Percentiles rank a stretch among this genome's conserved stretches.
phyloP scores from a whole-genome alignment of 2,113 vertebrate species.

The Megaleporinus macrocephalus region DNA sequence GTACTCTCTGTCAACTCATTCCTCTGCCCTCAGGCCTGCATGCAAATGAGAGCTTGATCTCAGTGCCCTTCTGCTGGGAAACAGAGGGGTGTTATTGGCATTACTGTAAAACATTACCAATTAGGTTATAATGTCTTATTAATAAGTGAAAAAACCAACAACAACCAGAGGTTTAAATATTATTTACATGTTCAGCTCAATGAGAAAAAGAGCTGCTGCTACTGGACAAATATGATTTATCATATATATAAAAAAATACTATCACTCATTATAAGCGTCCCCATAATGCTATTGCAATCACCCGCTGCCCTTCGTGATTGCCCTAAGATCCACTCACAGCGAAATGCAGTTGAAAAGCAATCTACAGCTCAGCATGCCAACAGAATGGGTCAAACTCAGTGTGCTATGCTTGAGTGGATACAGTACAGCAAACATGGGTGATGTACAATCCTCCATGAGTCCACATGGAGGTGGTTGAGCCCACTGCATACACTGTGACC shows the following conservation, averaged over 20 bases:
- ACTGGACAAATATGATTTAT: neutral
- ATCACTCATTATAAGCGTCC: neutral
- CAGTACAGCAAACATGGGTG: neutral
- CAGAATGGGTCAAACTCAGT: neutral
- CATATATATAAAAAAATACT: neutral
- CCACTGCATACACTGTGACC: conserved; percentile 73
- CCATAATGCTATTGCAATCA: conserved; percentile 1
- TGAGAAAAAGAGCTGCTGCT: neutral
- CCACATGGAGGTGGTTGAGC: conserved; percentile 63
- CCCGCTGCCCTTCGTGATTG: neutral
- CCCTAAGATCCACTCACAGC: neutral
- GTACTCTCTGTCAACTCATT: neutral
- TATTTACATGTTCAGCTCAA: neutral
- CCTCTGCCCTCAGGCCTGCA: neutral
- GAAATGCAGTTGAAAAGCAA: neutral
- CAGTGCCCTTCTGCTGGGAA: neutral
- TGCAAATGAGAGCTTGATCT: conserved; percentile 9
- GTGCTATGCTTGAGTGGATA: conserved; percentile 40
- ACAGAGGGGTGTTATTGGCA: neutral
- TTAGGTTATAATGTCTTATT: neutral
- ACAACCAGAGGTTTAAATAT: neutral
- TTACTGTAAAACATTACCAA: neutral
- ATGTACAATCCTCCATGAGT: conserved; percentile 56
- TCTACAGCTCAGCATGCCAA: neutral
- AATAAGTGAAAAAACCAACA: neutral